Conservation (phyloP, 2,888 invertebrate genomes). For the Dexiosoma caninum region DNA sequence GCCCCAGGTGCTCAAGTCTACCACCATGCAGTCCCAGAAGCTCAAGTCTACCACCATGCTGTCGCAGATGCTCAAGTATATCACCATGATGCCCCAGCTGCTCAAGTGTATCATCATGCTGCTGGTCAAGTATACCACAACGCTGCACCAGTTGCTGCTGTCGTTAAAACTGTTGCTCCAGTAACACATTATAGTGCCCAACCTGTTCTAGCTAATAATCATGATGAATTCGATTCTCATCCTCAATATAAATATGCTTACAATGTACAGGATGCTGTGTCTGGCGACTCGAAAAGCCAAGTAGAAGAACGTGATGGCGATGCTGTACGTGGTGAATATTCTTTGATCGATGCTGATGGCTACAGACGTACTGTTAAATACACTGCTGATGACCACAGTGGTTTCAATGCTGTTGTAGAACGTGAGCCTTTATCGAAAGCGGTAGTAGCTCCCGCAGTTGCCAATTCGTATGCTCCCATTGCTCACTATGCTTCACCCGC, state of each 20-base stretch:
- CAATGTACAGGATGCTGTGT: conserved; percentile 72
- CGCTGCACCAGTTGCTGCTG: conserved; percentile 59
- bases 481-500: conserved; percentile 66
- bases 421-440: conserved; percentile 65
- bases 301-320: conserved; percentile 75
- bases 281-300: conserved; percentile 76
- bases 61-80: conserved; percentile 66
- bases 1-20: conserved; percentile 63
- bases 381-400: conserved; percentile 67
- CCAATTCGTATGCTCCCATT: no score
- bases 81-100: conserved; percentile 67
- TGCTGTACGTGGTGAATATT: conserved; percentile 75
- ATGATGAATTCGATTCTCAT: conserved; percentile 75
- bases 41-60: conserved; percentile 66
- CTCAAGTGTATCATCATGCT: conserved; percentile 70
- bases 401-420: conserved; percentile 69
- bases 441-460: no score
- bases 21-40: conserved; percentile 66
- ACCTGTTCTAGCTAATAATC: no score
- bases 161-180: conserved; percentile 69
- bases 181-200: no score
- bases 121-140: conserved; percentile 58
- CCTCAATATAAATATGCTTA: conserved; percentile 75
- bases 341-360: conserved; percentile 75
- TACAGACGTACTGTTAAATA: conserved; percentile 70